A percentile compares a stretch with the other conserved stretches of the same genome.
Conservation (phyloP, 2,797 vertebrate genomes). For the Sebastes diaconus region DNA sequence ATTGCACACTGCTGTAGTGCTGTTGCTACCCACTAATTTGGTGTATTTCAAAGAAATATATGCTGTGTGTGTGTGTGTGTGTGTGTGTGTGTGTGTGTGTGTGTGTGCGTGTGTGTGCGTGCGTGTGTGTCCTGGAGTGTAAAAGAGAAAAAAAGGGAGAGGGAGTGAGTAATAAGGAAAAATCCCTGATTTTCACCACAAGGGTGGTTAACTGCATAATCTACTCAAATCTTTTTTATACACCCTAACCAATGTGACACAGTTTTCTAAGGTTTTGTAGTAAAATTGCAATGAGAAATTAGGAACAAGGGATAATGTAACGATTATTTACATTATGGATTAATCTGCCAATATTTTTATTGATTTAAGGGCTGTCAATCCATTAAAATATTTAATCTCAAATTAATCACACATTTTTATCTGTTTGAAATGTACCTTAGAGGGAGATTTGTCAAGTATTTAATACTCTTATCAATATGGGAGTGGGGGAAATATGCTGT, state of each 20-base stretch:
- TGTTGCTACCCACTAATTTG: conserved; percentile 5
- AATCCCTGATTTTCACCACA: conserved; percentile 11
- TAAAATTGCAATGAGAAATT: background rate
- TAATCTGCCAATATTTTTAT: background rate
- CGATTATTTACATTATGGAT: background rate
- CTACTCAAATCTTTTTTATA: background rate
- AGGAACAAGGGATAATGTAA: background rate
- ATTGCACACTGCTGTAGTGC: background rate
- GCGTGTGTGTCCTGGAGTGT: background rate
- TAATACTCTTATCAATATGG: no score
- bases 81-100: background rate
- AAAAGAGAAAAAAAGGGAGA: background rate
- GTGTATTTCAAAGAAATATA: background rate
- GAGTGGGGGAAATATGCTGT: no score
- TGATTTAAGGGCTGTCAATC: no score
- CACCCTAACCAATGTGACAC: background rate
- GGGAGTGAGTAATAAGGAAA: background rate
- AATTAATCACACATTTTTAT: no score
- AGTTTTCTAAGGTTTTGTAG: background rate
- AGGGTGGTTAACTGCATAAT: background rate
- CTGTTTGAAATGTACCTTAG: no score
- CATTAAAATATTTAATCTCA: no score
- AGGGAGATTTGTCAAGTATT: no score
- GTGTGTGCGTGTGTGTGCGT: no score
- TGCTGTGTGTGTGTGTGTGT: background rate